Evolutionary conservation across 2,888 invertebrate species (phyloP), one percentile per base, ranked within the genome.

Genomic region (Agrotis segetum): DNA sequence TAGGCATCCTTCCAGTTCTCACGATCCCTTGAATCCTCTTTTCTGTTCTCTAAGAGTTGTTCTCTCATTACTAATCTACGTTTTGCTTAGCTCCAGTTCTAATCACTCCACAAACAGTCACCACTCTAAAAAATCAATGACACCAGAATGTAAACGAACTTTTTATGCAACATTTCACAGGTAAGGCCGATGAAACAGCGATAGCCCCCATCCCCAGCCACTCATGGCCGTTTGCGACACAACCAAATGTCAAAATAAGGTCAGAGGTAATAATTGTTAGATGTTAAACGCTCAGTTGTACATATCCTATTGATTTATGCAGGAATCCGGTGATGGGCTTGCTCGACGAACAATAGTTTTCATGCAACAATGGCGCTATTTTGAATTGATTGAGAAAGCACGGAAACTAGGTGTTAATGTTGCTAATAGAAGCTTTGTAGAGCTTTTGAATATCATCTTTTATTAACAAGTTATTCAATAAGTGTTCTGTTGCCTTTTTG

Each of bases 221-320:
- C 88, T 91, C 92, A 94, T 88, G 93, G 93, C 90, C 92, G 90
- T 88, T 95, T 95, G 91, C 95, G 94, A 95, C 94, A 95, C 88
- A 90, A 78, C 83, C 92, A 96, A 96, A 96, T 96, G 96, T 89
- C 96, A 96, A 93, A 96, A 95, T 95, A 96, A 96, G 95, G 95
- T 96, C 89, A 96, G 91, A 96, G 95, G 95, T 95, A 93, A 92
- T 93, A 92, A 93, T 93, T 93, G 92, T 91, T 89, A 83, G 87
- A 85, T 88, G 88, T 86, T 87, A 88, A 87, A 88, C 88, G 77
- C 69, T 77, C 61, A 29, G 49, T 68, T 55, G 81, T 77, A 74
- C 78, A 69, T 71, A 81, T 78, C 67, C 63, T 86, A 88, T 88
- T 92, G 92, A 93, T 94, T 94, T 94, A 95, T 93, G 92, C 92